Percentiles rank a stretch among this genome's conserved stretches.
Conservation (phyloP, 1,140 invertebrate species). For the Drosophila gunungcola region DNA sequence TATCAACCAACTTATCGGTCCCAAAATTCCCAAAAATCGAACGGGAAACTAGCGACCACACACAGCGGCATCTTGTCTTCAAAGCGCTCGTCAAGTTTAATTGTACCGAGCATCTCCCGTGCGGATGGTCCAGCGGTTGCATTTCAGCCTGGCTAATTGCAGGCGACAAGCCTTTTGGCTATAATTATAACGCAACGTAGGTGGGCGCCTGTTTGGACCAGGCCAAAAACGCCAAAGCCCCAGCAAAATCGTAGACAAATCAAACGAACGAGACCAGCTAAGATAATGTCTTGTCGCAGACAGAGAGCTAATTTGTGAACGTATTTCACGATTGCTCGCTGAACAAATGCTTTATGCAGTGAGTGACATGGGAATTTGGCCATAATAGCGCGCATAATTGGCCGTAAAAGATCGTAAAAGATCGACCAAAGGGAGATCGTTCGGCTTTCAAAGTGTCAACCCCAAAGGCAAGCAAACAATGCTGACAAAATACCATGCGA, state of each 20-base stretch:
- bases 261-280: constrained; percentile 48
- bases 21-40: constrained; percentile 8
- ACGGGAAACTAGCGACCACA: constrained; percentile 54
- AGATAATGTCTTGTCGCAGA: constrained; percentile 50
- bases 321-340: constrained; percentile 65
- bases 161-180: constrained; percentile 77
- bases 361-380: constrained; percentile 81
- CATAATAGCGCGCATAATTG: constrained; percentile 79
- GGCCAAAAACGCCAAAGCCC: constrained; percentile 9
- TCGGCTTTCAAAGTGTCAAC: constrained; percentile 61
- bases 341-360: constrained; percentile 65
- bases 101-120: constrained; percentile 27
- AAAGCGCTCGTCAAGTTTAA: constrained; percentile 73
- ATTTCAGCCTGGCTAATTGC: constrained; percentile 60
- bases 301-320: constrained; percentile 78
- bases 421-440: constrained; percentile 47
- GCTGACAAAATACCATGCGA: constrained; percentile 67
- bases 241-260: constrained; percentile 64
- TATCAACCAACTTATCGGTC: constrained; percentile 30
- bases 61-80: constrained; percentile 44
- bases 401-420: constrained; percentile 64
- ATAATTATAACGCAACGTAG: constrained; percentile 78
- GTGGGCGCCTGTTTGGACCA: constrained; percentile 57
- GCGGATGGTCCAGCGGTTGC: constrained; percentile 52
- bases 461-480: constrained; percentile 53